phyloP scores from a whole-genome alignment of 2,888 invertebrate genomes.

The Caenorhabditis afra region DNA sequence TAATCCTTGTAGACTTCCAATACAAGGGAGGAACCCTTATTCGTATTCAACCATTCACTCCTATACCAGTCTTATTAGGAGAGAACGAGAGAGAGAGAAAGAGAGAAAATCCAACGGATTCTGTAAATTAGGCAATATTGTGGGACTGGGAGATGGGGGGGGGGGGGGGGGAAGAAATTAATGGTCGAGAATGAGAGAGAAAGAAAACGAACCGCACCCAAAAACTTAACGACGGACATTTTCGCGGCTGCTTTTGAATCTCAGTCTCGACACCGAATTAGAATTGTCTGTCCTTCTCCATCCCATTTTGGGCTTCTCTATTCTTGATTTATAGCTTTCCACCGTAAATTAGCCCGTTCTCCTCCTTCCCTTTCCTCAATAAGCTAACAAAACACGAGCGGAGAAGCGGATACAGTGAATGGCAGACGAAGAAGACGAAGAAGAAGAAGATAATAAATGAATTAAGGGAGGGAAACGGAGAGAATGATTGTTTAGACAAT shows the following conservation, averaged over 20 bases:
- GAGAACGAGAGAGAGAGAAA: too few species aligned
- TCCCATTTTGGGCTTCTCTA: neutral
- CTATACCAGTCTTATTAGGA: too few species aligned
- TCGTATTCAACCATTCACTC: neutral
- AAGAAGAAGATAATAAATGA: constrained; percentile 30
- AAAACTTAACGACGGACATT: constrained; percentile 1
- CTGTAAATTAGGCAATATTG: neutral
- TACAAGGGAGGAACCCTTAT: constrained; percentile 1
- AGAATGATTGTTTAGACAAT: constrained; percentile 55
- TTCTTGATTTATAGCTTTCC: constrained; percentile 21
- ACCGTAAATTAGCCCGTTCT: constrained; percentile 16
- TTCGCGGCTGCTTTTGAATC: neutral
- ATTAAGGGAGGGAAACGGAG: constrained; percentile 17
- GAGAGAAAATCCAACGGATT: too few species aligned
- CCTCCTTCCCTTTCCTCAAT: constrained; percentile 15
- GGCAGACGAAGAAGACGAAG: neutral
- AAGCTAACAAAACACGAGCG: constrained; percentile 9
- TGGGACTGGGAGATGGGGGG: neutral
- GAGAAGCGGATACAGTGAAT: neutral
- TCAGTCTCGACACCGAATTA: too few species aligned
- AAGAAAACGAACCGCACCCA: constrained; percentile 12
- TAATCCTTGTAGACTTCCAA: constrained; percentile 17
- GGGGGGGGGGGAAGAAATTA: neutral
- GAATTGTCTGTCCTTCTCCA: constrained; percentile 9
- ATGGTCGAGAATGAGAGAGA: neutral